Percentiles rank a stretch among this genome's conserved stretches.
Evolutionary conservation across 2,797 vertebrate genomes (phyloP).

Genomic region (Melanitta fusca): DNA sequence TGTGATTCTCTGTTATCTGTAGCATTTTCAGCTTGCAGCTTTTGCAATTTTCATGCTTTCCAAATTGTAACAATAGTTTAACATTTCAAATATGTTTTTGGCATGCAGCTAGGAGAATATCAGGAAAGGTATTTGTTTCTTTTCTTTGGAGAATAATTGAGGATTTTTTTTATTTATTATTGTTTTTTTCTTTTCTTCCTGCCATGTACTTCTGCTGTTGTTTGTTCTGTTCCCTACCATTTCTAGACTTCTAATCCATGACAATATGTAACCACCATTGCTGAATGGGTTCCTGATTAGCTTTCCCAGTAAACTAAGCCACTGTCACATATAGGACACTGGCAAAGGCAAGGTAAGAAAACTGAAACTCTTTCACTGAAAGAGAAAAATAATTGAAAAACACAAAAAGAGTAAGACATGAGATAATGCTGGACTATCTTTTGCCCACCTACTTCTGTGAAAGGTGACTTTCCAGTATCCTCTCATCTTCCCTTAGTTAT

Average conservation of each 20-base stretch:
- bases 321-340: background rate
- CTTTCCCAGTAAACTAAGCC: background rate
- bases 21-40: conserved; percentile 72
- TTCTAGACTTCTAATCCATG: background rate
- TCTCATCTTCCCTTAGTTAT: background rate
- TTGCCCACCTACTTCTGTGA: background rate
- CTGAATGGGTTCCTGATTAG: background rate
- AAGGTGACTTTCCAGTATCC: background rate
- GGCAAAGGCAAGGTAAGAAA: background rate
- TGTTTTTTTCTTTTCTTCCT: background rate
- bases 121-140: conserved; percentile 11
- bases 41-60: conserved; percentile 77
- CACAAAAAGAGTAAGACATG: background rate
- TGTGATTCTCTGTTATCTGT: conserved; percentile 70
- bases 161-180: background rate
- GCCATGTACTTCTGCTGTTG: background rate
- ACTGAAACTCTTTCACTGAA: background rate
- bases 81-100: conserved; percentile 66
- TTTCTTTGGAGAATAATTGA: conserved; percentile 25
- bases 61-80: conserved; percentile 73
- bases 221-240: background rate
- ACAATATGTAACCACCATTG: background rate
- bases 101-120: background rate
- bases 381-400: background rate
- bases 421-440: background rate